Conservation (phyloP, 2,888 invertebrate genomes). For the Drosophila subquinaria region DNA sequence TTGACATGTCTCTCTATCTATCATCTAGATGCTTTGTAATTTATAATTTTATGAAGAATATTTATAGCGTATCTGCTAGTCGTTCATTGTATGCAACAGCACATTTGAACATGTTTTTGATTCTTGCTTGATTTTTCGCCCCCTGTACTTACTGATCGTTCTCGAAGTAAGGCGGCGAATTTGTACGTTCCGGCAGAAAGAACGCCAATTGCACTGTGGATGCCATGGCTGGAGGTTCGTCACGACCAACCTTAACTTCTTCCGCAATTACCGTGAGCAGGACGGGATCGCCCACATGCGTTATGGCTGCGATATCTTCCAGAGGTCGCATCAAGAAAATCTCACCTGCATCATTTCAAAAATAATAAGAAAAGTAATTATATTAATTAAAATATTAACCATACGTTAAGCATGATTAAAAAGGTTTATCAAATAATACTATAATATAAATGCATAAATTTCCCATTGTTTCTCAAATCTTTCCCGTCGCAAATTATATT, state of each 20-base stretch:
- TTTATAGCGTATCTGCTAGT: slow-evolving; percentile 13
- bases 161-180: slow-evolving; percentile 92
- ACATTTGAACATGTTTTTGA: slow-evolving; percentile 25
- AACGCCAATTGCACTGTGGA: slow-evolving; percentile 93
- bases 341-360: slow-evolving; percentile 87
- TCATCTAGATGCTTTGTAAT: background rate
- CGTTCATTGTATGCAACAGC: background rate
- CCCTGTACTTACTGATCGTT: slow-evolving; percentile 89
- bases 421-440: background rate
- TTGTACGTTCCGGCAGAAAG: slow-evolving; percentile 91
- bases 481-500: slow-evolving; percentile 13
- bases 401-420: background rate
- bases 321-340: slow-evolving; percentile 90
- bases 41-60: background rate
- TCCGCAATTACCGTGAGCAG: slow-evolving; percentile 94
- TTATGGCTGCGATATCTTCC: slow-evolving; percentile 92
- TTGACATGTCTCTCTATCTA: background rate
- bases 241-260: slow-evolving; percentile 91
- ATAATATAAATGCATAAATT: slow-evolving; percentile 6
- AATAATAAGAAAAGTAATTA: background rate
- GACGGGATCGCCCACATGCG: slow-evolving; percentile 93
- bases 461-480: slow-evolving; percentile 6
- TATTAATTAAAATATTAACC: slow-evolving; percentile 1
- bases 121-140: background rate
- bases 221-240: slow-evolving; percentile 92